Conservation (phyloP, 2,888 invertebrate species). For the Ernsta delagoae region DNA sequence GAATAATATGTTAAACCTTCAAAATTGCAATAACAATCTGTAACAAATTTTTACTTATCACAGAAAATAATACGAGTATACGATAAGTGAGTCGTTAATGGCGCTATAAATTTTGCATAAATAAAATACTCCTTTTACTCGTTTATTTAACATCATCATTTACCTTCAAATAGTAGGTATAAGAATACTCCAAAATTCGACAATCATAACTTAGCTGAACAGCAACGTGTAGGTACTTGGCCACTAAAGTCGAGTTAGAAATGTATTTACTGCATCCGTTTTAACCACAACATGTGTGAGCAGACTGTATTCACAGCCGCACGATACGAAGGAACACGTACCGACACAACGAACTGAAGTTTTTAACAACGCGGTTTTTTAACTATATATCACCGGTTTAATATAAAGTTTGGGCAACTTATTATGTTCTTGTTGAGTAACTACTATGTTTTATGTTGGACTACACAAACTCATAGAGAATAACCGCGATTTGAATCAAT, state of each 20-base stretch:
- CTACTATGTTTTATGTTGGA: background rate
- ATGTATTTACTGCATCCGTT: constrained; percentile 73
- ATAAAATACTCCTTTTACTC: too few relatives aligned
- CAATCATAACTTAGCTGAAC: constrained; percentile 1
- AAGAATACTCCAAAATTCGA: background rate
- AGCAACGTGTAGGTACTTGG: constrained; percentile 37
- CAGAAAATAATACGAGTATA: too few relatives aligned
- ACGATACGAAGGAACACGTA: constrained; percentile 1
- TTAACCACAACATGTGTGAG: constrained; percentile 58
- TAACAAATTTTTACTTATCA: too few relatives aligned
- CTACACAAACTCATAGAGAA: background rate
- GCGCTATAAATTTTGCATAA: too few relatives aligned
- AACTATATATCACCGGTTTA: constrained; percentile 1
- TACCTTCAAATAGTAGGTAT: too few relatives aligned
- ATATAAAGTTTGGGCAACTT: constrained; percentile 9
- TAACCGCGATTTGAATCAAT: background rate
- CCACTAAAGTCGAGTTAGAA: constrained; percentile 74
- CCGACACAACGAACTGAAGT: constrained; percentile 41
- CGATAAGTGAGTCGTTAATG: too few relatives aligned
- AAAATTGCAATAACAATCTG: too few relatives aligned
- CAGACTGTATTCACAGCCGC: background rate
- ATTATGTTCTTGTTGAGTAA: background rate
- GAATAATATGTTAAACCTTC: too few relatives aligned
- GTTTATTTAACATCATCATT: too few relatives aligned
- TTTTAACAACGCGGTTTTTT: constrained; percentile 9